Conservation (phyloP, 2,888 invertebrate genomes). For the Horisme vitalbata region DNA sequence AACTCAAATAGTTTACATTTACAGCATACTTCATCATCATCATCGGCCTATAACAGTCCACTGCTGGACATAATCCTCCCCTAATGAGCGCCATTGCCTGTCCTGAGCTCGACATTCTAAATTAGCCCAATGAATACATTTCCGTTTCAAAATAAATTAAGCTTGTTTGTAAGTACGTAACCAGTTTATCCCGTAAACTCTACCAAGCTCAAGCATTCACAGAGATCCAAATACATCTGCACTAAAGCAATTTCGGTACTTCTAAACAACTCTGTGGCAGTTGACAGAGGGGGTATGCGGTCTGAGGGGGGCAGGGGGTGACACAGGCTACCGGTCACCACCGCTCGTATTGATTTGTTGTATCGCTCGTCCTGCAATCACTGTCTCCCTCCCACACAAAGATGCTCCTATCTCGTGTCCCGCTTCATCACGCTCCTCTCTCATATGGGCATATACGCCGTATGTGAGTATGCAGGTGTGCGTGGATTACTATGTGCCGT, state of each 20-base stretch:
- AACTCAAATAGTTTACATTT: no score
- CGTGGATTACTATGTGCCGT: conserved; percentile 55
- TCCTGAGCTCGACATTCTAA: no score
- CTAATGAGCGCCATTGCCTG: no score
- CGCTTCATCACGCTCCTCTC: conserved; percentile 61
- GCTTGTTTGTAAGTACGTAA: no score
- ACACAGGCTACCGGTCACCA: conserved; percentile 84
- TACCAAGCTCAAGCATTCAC: conserved; percentile 27
- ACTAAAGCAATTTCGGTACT: conserved; percentile 54
- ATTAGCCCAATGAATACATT: neutral
- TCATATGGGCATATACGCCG: conserved; percentile 69
- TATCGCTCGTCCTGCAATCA: conserved; percentile 82
- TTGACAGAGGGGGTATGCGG: conserved; percentile 80
- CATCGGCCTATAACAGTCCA: no score
- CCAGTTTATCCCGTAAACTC: conserved; percentile 13
- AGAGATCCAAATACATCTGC: conserved; percentile 43
- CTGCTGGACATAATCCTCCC: no score
- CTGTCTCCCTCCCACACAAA: conserved; percentile 67
- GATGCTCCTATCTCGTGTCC: conserved; percentile 31
- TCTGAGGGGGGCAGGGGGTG: conserved; percentile 63
- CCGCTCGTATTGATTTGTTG: conserved; percentile 84
- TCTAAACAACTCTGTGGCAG: conserved; percentile 70
- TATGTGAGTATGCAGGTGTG: conserved; percentile 54
- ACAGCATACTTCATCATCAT: no score
- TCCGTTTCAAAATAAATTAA: conserved; percentile 7